Conservation (phyloP, 2,113 vertebrate genomes). For the Chlamydotis undulata region DNA sequence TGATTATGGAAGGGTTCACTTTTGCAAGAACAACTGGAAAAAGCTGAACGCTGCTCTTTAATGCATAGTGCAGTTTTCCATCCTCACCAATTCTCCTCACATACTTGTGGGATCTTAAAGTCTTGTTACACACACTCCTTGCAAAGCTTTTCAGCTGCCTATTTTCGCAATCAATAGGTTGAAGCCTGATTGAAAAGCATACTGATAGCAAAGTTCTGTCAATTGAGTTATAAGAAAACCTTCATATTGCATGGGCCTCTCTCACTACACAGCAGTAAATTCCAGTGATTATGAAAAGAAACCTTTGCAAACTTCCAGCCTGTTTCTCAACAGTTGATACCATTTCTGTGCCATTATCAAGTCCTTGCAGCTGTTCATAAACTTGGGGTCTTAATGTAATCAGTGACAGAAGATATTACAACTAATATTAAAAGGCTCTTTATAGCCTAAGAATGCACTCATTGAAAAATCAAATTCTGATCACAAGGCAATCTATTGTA, state of each 20-base stretch:
- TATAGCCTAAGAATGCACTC: slow-evolving; percentile 34
- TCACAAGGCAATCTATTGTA: background rate
- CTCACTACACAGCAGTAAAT: background rate
- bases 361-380: slow-evolving; percentile 53
- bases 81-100: background rate
- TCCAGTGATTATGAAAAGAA: background rate
- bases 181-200: background rate
- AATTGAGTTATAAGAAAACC: background rate
- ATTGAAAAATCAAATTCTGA: slow-evolving; percentile 27
- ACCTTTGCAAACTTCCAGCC: background rate
- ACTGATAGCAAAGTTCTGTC: background rate
- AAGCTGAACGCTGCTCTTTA: background rate
- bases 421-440: slow-evolving; percentile 46
- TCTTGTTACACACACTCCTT: background rate
- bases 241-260: background rate
- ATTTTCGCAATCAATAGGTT: background rate
- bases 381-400: slow-evolving; percentile 40
- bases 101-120: background rate
- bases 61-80: background rate
- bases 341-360: slow-evolving; percentile 50
- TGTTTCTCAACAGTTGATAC: slow-evolving; percentile 23
- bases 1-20: background rate
- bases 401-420: slow-evolving; percentile 46
- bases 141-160: background rate
- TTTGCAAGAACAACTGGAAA: background rate